A percentile compares a stretch with the other conserved stretches of the same genome.
These are phyloP conservation scores for Gambusia holbrooki DNA, from an alignment of 2,113 vertebrate genomes.

Conservation along the genomic window DNA sequence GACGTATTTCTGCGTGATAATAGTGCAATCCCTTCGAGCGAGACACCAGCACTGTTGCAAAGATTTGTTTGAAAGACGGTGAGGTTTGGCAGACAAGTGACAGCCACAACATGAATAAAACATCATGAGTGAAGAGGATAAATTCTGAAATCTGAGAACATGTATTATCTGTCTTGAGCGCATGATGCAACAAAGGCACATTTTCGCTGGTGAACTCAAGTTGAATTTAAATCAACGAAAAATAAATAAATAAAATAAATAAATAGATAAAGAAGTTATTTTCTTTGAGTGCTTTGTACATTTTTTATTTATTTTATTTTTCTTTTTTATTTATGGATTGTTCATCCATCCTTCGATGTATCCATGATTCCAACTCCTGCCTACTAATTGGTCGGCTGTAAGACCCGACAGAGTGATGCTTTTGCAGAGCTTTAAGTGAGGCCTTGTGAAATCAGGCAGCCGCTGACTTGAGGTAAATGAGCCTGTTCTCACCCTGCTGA, in stretches of 20 bases:
- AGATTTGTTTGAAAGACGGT: constrained; percentile 47
- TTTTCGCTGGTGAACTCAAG: constrained; percentile 21
- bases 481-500: constrained; percentile 67
- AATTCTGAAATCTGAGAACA: constrained; percentile 39
- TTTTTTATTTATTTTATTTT: not conserved
- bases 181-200: constrained; percentile 47
- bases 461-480: constrained; percentile 68
- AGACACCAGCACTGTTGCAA: constrained; percentile 23
- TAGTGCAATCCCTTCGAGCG: constrained; percentile 32
- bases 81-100: constrained; percentile 61
- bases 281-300: too few species aligned
- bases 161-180: constrained; percentile 23
- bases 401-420: constrained; percentile 33
- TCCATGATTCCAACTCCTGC: not conserved
- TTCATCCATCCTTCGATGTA: not conserved
- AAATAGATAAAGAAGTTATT: not conserved
- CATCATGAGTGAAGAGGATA: constrained; percentile 34
- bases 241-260: not conserved
- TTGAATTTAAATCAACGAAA: constrained; percentile 27
- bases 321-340: too few species aligned
- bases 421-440: constrained; percentile 43
- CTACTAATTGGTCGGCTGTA: constrained; percentile 29
- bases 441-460: constrained; percentile 56
- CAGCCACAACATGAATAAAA: constrained; percentile 66
- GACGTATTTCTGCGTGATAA: constrained; percentile 33